Conservation (phyloP, 53 echinoderm and acorn worm species). For the Hippasteria phrygiana region DNA sequence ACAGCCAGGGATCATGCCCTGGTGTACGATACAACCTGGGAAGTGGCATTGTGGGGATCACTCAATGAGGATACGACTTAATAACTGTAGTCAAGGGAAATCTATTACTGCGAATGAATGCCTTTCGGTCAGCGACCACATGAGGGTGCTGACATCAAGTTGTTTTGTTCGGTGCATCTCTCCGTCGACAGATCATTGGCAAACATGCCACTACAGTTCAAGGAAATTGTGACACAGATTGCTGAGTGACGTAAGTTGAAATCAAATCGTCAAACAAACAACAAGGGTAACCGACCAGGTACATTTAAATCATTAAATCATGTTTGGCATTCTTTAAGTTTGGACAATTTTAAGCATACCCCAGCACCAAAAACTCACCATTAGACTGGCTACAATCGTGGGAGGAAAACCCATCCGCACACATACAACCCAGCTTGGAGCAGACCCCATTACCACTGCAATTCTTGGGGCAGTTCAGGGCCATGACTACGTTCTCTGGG, state of each 20-base stretch:
- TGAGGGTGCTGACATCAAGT: background rate
- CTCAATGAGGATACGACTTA: too few species aligned
- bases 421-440: slow-evolving; percentile 80
- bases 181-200: slow-evolving; percentile 13
- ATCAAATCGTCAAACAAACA: too few species aligned
- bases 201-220: slow-evolving; percentile 15
- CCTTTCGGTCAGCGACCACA: background rate
- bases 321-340: background rate
- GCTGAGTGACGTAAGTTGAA: too few species aligned
- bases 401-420: slow-evolving; percentile 62
- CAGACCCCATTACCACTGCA: slow-evolving; percentile 87
- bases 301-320: background rate
- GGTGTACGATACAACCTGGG: too few species aligned
- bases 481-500: slow-evolving; percentile 63
- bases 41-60: too few species aligned
- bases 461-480: slow-evolving; percentile 89
- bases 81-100: background rate
- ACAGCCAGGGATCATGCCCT: too few species aligned
- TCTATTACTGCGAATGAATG: background rate
- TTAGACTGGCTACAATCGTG: slow-evolving; percentile 78
- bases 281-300: too few species aligned
- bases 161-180: slow-evolving; percentile 19
- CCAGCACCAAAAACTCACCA: slow-evolving; percentile 77
- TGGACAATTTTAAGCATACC: background rate
- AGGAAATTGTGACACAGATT: slow-evolving; percentile 10